Conservation (phyloP, 2,113 vertebrate genomes). For the Psittacula cyanocephala region DNA sequence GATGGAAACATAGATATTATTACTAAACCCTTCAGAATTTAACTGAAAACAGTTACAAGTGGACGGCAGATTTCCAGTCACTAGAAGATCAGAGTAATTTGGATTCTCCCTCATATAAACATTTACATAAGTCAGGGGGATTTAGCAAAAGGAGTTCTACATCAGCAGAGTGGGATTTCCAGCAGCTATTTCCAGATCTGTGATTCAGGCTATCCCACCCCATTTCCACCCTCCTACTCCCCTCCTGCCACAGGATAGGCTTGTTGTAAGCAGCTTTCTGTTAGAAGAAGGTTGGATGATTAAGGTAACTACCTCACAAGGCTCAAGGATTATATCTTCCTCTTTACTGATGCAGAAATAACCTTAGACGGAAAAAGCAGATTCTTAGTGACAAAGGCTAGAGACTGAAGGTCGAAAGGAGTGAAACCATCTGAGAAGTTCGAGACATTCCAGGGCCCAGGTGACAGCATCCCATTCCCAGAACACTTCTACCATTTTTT, state of each 20-base stretch:
- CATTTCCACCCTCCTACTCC: background rate
- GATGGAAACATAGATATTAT: background rate
- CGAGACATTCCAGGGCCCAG: background rate
- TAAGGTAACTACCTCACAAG: conserved; percentile 45
- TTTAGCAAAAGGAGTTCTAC: background rate
- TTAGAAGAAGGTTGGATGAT: conserved; percentile 57
- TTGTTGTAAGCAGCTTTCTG: conserved; percentile 58
- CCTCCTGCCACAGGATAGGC: background rate
- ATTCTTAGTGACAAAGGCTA: background rate
- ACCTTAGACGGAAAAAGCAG: conserved; percentile 3
- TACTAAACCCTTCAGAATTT: background rate
- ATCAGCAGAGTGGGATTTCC: conserved; percentile 31
- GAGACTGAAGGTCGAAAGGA: background rate
- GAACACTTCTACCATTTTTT: background rate
- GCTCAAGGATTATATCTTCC: conserved; percentile 40
- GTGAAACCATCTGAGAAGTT: background rate
- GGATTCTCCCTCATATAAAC: background rate
- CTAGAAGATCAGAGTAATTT: background rate
- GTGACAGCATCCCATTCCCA: background rate
- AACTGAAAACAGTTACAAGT: background rate
- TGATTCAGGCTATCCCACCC: background rate
- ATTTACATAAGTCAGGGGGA: conserved; percentile 17
- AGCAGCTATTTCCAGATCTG: conserved; percentile 45
- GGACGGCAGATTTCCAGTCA: background rate
- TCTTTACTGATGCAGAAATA: conserved; percentile 50